A percentile compares a stretch with the other conserved stretches of the same genome.
Evolutionary conservation across 1,140 invertebrate genomes (phyloP).

Genomic region (Hermetia illucens): DNA sequence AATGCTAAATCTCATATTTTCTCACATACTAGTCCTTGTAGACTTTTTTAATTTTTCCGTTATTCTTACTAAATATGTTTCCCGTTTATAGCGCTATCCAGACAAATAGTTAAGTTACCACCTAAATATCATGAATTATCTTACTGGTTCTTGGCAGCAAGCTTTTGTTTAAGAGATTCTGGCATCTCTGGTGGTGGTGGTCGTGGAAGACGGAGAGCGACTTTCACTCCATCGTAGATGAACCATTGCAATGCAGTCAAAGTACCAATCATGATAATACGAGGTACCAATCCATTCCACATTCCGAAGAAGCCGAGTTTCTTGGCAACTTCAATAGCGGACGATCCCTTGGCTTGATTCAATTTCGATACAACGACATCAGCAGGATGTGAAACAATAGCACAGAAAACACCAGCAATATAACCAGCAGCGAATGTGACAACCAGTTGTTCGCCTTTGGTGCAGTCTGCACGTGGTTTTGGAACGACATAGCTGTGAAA

Average conservation of each 20-base stretch:
- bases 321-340: slow-evolving; percentile 50
- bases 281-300: slow-evolving; percentile 94
- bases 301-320: slow-evolving; percentile 52
- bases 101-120: no score
- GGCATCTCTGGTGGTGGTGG: slow-evolving; percentile 98
- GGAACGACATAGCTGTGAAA: slow-evolving; percentile 61
- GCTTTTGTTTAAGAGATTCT: slow-evolving; percentile 83
- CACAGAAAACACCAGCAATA: slow-evolving; percentile 81
- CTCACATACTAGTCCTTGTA: no score
- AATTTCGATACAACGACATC: slow-evolving; percentile 84
- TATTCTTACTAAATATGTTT: no score
- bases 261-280: slow-evolving; percentile 99
- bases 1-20: no score
- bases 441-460: slow-evolving; percentile 76
- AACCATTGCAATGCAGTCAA: slow-evolving; percentile 98
- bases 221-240: slow-evolving; percentile 97
- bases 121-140: no score
- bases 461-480: slow-evolving; percentile 82
- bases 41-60: no score
- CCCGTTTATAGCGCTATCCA: no score
- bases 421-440: slow-evolving; percentile 92
- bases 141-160: no score
- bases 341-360: slow-evolving; percentile 74
- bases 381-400: slow-evolving; percentile 76
- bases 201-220: slow-evolving; percentile 77